These are phyloP conservation scores for Prionailurus viverrinus DNA, from an alignment of 2,113 vertebrate species.

Conservation along the genomic window DNA sequence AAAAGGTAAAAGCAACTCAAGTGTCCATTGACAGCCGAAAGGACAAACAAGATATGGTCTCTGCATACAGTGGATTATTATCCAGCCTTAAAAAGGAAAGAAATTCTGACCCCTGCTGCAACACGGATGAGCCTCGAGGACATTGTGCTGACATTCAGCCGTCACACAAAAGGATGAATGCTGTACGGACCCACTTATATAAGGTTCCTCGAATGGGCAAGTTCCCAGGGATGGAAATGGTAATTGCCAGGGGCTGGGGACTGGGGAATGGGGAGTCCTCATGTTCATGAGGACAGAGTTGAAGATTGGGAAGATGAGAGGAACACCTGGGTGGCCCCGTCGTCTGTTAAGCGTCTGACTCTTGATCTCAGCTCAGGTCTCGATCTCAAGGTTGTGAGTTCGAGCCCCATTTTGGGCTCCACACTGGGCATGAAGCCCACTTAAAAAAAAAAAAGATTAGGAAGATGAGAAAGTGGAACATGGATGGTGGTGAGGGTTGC, in stretches of 20 bases:
- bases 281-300: neutral
- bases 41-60: neutral
- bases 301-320: neutral
- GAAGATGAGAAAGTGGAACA: neutral
- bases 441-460: neutral
- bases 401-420: too few relatives aligned
- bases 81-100: neutral
- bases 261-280: neutral
- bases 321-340: too few relatives aligned
- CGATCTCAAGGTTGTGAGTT: too few relatives aligned
- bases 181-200: neutral
- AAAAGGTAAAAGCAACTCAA: neutral
- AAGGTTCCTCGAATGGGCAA: neutral
- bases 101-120: neutral
- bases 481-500: neutral
- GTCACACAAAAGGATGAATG: neutral
- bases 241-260: neutral
- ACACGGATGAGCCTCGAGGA: neutral
- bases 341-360: too few relatives aligned
- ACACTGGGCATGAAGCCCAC: too few relatives aligned
- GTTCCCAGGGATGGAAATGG: neutral
- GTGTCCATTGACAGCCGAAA: neutral
- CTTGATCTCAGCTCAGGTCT: too few relatives aligned
- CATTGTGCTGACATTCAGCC: neutral
- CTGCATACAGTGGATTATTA: neutral